These are phyloP conservation scores for Melanotaenia nigrans DNA, from an alignment of 2,797 vertebrate genomes.

Conservation along the genomic window DNA sequence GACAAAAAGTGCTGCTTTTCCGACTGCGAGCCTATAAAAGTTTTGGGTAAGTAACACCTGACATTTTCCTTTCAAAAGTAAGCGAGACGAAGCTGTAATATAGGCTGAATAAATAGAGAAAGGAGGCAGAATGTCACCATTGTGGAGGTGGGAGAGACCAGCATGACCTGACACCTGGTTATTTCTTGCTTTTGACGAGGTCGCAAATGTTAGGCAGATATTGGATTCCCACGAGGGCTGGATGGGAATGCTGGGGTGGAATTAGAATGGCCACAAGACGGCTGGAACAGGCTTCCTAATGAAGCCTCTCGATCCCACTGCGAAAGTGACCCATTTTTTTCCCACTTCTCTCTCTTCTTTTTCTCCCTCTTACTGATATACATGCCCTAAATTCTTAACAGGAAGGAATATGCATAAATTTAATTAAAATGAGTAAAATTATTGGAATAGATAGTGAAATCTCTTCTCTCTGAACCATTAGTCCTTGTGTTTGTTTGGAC, in stretches of 20 bases:
- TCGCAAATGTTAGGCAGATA: conserved; percentile 64
- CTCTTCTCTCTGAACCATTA: conserved; percentile 48
- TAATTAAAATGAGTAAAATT: conserved; percentile 73
- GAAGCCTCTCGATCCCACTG: conserved; percentile 65
- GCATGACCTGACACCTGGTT: conserved; percentile 64
- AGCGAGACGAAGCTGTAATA: conserved; percentile 52
- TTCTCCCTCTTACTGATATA: conserved; percentile 54
- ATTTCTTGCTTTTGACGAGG: conserved; percentile 65
- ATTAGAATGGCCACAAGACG: conserved; percentile 58
- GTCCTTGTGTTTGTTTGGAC: conserved; percentile 51
- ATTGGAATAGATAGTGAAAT: conserved; percentile 54
- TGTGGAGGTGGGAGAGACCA: conserved; percentile 42
- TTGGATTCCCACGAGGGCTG: conserved; percentile 56
- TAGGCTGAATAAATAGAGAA: conserved; percentile 61
- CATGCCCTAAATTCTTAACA: conserved; percentile 76
- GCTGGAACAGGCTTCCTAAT: conserved; percentile 65
- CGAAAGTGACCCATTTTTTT: conserved; percentile 78
- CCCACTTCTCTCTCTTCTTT: conserved; percentile 24
- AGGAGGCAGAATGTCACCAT: conserved; percentile 52
- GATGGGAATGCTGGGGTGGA: conserved; percentile 57
- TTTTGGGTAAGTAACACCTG: conserved; percentile 48
- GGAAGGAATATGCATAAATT: conserved; percentile 70
- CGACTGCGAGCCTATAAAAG: conserved; percentile 31
- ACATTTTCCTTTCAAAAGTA: conserved; percentile 39
- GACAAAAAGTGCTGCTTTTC: conserved; percentile 24